phyloP scores from a whole-genome alignment of 1,140 invertebrate species.

The Lordiphosa stackelbergi region DNA sequence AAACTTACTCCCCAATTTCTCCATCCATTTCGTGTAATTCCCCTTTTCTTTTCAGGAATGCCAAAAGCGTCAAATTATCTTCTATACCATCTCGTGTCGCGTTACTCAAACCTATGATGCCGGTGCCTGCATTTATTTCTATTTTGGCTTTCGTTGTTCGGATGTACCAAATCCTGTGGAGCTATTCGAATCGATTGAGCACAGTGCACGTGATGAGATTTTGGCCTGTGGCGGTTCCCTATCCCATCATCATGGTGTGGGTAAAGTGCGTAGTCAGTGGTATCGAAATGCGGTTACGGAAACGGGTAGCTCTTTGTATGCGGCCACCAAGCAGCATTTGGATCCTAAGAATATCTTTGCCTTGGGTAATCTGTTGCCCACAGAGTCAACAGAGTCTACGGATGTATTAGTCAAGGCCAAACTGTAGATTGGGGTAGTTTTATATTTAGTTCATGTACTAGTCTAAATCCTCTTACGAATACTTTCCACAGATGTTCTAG shows the following conservation, averaged over 20 bases:
- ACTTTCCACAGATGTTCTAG: constrained; percentile 24
- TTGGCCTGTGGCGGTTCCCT: constrained; percentile 93
- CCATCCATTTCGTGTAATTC: too few relatives aligned
- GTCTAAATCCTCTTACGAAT: constrained; percentile 37
- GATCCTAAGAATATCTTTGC: constrained; percentile 98
- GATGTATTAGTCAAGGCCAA: constrained; percentile 53
- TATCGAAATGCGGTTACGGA: constrained; percentile 87
- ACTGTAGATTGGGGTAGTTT: constrained; percentile 40
- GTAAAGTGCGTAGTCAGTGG: constrained; percentile 93
- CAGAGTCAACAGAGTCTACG: constrained; percentile 8
- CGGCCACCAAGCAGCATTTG: constrained; percentile 89
- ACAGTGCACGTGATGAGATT: constrained; percentile 93
- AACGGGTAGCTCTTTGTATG: constrained; percentile 85
- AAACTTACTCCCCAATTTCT: background rate
- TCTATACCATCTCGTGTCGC: constrained; percentile 86
- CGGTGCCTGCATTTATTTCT: constrained; percentile 98
- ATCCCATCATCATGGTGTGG: constrained; percentile 97
- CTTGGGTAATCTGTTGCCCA: constrained; percentile 84
- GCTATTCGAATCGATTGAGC: constrained; percentile 91
- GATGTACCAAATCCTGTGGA: constrained; percentile 84
- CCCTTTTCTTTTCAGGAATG: constrained; percentile 81
- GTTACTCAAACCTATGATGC: constrained; percentile 97
- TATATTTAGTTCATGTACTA: constrained; percentile 42
- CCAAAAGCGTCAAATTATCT: constrained; percentile 79
- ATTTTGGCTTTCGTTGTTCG: constrained; percentile 94